These are phyloP conservation scores for Ammodramus savannarum DNA, from an alignment of 2,113 vertebrate genomes.

Conservation along the genomic window DNA sequence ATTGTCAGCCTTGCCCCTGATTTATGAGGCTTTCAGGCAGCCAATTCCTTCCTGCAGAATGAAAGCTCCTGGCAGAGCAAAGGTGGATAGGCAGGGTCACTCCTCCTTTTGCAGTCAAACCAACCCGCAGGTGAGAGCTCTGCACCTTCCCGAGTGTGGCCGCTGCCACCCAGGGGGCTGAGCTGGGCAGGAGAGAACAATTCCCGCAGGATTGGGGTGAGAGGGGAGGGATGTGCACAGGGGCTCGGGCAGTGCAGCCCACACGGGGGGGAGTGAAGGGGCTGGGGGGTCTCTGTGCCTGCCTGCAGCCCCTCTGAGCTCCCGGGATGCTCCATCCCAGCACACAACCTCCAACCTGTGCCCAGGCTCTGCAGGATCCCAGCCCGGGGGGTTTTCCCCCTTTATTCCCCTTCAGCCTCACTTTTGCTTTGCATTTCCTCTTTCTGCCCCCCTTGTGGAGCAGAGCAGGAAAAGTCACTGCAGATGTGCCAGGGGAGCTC, in stretches of 20 bases:
- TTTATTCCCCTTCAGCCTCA: not conserved
- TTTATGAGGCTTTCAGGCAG: not conserved
- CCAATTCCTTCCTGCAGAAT: not conserved
- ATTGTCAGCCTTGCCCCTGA: not conserved
- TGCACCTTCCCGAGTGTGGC: not conserved
- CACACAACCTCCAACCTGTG: rapidly evolving
- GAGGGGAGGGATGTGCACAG: rapidly evolving
- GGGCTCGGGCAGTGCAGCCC: not conserved
- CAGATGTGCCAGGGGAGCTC: not conserved
- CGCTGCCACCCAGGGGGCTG: not conserved
- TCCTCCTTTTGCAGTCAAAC: not conserved
- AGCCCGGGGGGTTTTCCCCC: rapidly evolving
- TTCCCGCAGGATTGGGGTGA: rapidly evolving
- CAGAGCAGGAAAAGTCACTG: not conserved
- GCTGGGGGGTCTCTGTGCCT: rapidly evolving
- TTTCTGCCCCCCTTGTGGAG: not conserved
- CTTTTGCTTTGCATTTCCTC: not conserved
- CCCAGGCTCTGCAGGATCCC: rapidly evolving
- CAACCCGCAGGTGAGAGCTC: not conserved
- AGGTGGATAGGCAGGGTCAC: not conserved
- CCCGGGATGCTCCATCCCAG: not conserved
- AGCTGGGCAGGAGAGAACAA: rapidly evolving
- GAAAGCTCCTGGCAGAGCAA: not conserved
- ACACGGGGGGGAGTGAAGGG: rapidly evolving
- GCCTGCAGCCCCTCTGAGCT: not conserved